Evolutionary conservation across 2,113 vertebrate genomes (phyloP), one percentile per base, ranked within the genome.

Genomic region (Scophthalmus maximus): DNA sequence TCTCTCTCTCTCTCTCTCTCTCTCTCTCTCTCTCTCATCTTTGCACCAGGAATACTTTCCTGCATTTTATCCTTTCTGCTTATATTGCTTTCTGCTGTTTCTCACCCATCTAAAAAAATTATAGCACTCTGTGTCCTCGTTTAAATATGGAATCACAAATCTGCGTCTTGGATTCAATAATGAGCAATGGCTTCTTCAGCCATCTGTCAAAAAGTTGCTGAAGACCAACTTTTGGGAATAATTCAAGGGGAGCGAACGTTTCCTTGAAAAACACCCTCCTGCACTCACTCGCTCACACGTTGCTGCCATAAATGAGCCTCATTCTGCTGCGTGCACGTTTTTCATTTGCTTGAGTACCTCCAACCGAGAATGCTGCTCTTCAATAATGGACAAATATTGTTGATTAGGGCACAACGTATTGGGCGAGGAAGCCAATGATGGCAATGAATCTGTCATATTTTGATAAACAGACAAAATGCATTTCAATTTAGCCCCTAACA

Each of bases 371-470:
- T n/a, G 56, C 57, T 27, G 17, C 64, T 81, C 22, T 76, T 80
- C 78, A 76, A 64, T 78, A 68, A 78, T 42, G 69, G 70, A 81
- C 64, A 81, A 73, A 68, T 76, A 46, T 53, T 64, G 46, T 85
- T 79, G 50, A 78, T 49, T 49, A 14, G 70, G 60, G 38, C 44
- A 66, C 63, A 84, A 72, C 59, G 64, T 59, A 72, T 59, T 52
- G 78, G 75, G 62, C 51, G 68, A 78, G 36, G 53, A 79, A 73
- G 50, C 55, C 55, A 20, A 76, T 53, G 49, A 79, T 57, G 59
- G 67, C 40, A 51, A 66, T 53, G 56, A 73, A 72, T 15, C 72
- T 15, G 60, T 38, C 6, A 10, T 29, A 61, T 77, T 76, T 65
- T 55, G 62, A 27, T 25, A 76, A 57, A 80, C 62, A 72, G 74